These are phyloP conservation scores for Hoplostethus mediterraneus DNA, from an alignment of 2,797 vertebrate species.

Conservation along the genomic window DNA sequence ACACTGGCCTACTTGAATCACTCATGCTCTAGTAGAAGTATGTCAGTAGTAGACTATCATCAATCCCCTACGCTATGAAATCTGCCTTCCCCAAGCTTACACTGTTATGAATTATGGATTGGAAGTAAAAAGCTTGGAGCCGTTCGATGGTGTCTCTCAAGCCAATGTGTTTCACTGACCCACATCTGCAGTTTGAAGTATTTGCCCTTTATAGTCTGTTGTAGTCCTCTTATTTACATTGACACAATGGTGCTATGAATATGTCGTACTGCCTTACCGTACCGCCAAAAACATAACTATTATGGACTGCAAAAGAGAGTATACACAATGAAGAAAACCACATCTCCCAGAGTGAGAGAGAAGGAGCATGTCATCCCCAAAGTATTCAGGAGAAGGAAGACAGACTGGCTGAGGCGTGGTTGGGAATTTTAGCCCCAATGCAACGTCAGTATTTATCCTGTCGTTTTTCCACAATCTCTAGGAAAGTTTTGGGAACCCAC, in stretches of 20 bases:
- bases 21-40: conserved; percentile 8
- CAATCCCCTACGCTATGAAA: background rate
- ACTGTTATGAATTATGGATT: conserved; percentile 63
- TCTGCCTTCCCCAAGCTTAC: conserved; percentile 15
- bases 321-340: background rate
- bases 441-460: background rate
- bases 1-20: background rate
- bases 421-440: background rate
- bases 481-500: too few species aligned
- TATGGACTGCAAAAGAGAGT: background rate
- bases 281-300: background rate
- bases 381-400: background rate
- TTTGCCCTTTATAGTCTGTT: background rate
- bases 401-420: background rate
- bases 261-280: background rate
- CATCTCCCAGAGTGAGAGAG: background rate
- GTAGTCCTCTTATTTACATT: background rate
- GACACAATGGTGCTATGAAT: background rate
- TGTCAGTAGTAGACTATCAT: conserved; percentile 1
- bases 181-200: conserved; percentile 45
- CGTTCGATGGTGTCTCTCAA: conserved; percentile 31
- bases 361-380: background rate
- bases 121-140: conserved; percentile 15
- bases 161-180: conserved; percentile 49
- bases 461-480: background rate